These are phyloP conservation scores for Heliangelus exortis DNA, from an alignment of 2,797 vertebrate species.

Conservation along the genomic window DNA sequence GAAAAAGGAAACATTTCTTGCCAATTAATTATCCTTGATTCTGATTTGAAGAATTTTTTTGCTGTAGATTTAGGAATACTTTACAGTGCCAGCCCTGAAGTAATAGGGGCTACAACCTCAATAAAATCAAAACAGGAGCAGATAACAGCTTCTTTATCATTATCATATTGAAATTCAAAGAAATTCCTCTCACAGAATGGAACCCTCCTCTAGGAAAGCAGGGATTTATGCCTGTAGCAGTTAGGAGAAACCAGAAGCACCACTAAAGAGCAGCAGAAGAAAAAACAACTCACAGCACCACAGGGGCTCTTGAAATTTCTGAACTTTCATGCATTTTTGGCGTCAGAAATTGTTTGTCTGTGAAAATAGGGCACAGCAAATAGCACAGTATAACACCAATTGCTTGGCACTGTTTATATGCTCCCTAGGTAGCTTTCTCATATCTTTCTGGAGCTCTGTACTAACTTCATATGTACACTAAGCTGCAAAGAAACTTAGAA, in stretches of 20 bases:
- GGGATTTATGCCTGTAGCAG: not conserved
- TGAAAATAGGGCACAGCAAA: conserved; percentile 38
- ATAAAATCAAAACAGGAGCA: not conserved
- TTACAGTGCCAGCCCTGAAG: not conserved
- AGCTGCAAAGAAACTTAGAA: not conserved
- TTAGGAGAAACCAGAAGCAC: not conserved
- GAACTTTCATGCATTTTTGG: conserved; percentile 9
- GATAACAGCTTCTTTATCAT: not conserved
- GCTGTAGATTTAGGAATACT: not conserved
- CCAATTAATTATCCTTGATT: not conserved
- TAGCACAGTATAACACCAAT: not conserved
- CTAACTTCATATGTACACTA: not conserved
- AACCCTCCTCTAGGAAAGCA: not conserved
- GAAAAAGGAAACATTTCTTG: not conserved
- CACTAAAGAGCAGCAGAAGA: not conserved
- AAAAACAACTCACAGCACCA: not conserved
- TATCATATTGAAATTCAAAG: not conserved
- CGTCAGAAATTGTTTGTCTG: not conserved
- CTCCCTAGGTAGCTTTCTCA: not conserved
- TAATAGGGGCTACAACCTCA: not conserved
- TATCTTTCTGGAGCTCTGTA: not conserved
- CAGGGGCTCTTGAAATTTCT: not conserved
- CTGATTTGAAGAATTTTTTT: not conserved
- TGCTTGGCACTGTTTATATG: not conserved
- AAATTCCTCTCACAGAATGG: not conserved